These are phyloP conservation scores for Caenorhabditis zanzibari DNA, from an alignment of 2,888 invertebrate genomes.

Conservation along the genomic window DNA sequence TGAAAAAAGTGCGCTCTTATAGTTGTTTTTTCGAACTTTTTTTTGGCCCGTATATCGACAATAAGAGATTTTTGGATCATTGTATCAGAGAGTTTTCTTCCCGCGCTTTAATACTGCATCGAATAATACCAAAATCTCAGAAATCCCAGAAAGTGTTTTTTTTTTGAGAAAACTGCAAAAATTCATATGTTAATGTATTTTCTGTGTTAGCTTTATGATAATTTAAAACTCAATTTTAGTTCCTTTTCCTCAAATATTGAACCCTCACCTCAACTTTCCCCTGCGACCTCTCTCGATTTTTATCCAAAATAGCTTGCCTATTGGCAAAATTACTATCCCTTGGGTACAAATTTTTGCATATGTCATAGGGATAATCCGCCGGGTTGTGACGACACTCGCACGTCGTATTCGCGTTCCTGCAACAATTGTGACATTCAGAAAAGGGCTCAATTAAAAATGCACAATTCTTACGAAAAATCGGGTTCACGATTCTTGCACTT, in stretches of 20 bases:
- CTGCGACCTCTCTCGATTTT: slow-evolving; percentile 25
- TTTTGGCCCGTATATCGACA: no score
- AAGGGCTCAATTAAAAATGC: not conserved
- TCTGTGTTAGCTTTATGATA: no score
- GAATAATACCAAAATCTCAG: no score
- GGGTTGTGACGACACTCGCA: slow-evolving; percentile 78
- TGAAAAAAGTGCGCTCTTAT: no score
- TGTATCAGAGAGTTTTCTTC: no score
- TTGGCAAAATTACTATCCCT: slow-evolving; percentile 57
- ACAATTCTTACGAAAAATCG: slow-evolving; percentile 74
- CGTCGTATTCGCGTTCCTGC: slow-evolving; percentile 75
- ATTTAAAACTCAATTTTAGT: no score
- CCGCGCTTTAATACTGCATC: no score
- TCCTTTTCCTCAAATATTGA: not conserved
- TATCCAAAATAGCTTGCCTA: slow-evolving; percentile 44
- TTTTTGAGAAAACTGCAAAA: no score
- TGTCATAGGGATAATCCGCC: slow-evolving; percentile 73
- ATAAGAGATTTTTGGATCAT: no score
- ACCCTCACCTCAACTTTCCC: slow-evolving; percentile 43
- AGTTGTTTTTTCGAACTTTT: no score
- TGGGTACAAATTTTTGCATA: slow-evolving; percentile 67
- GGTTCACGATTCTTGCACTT: slow-evolving; percentile 78
- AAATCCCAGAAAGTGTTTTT: no score
- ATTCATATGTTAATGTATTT: no score
- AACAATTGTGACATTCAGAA: slow-evolving; percentile 34